Conservation (phyloP, 2,113 vertebrate genomes). For the Ariopsis seemanni region DNA sequence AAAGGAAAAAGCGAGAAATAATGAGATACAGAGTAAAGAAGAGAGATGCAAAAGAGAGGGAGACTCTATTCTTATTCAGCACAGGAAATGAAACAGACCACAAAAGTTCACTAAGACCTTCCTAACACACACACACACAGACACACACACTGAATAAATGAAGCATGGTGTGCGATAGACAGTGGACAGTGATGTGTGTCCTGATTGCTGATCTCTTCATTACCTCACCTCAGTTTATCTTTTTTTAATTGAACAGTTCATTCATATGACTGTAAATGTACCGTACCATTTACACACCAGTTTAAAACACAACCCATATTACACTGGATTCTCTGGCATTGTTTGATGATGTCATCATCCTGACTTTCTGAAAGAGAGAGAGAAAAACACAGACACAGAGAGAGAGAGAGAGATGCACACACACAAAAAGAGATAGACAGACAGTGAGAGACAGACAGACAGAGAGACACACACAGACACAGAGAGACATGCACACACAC, state of each 20-base stretch:
- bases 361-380: not conserved
- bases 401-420: not conserved
- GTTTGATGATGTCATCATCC: not conserved
- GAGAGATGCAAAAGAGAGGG: conserved; percentile 6
- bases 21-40: not conserved
- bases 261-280: not conserved
- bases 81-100: conserved; percentile 57
- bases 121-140: not conserved
- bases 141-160: not conserved
- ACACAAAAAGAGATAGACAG: too few relatives aligned
- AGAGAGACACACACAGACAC: conserved; percentile 48
- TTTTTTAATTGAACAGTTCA: not conserved
- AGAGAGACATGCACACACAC: too few relatives aligned
- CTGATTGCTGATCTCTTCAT: not conserved
- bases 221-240: not conserved
- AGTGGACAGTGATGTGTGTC: not conserved
- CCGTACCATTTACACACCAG: too few relatives aligned
- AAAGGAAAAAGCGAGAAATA: conserved; percentile 16
- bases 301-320: not conserved
- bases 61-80: conserved; percentile 48
- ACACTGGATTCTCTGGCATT: not conserved
- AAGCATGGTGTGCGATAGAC: not conserved
- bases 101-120: conserved; percentile 51
- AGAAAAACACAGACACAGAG: not conserved
- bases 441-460: not conserved